Evolutionary conservation across 2,888 invertebrate genomes (phyloP).

Genomic region (Drosophila percnosoma): DNA sequence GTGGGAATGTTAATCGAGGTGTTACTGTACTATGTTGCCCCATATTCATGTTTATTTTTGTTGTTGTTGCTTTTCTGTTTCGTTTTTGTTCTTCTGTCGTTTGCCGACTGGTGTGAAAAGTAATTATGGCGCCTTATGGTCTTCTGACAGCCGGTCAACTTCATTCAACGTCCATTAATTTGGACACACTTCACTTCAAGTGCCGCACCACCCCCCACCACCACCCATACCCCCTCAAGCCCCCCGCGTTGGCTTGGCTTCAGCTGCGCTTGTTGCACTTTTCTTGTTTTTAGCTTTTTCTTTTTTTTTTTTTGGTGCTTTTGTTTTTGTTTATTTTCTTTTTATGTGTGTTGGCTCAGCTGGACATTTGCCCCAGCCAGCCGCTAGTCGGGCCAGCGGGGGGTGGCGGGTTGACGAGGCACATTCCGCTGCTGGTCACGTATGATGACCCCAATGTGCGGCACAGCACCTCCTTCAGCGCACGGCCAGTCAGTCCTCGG

Average conservation of each 20-base stretch:
- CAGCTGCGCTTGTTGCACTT: slow-evolving; percentile 57
- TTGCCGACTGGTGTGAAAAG: slow-evolving; percentile 71
- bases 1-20: neutral
- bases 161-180: slow-evolving; percentile 72
- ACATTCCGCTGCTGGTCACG: slow-evolving; percentile 73
- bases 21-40: neutral
- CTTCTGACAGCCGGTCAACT: slow-evolving; percentile 78
- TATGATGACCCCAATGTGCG: slow-evolving; percentile 73
- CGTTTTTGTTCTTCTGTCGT: slow-evolving; percentile 9
- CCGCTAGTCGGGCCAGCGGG: neutral
- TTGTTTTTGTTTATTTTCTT: slow-evolving; percentile 53
- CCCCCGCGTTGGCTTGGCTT: slow-evolving; percentile 3
- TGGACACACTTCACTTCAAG: slow-evolving; percentile 64
- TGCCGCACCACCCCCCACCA: neutral
- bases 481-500: neutral
- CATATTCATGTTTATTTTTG: neutral
- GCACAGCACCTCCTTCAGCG: slow-evolving; percentile 10
- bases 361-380: slow-evolving; percentile 52
- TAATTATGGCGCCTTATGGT: slow-evolving; percentile 79
- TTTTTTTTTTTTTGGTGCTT: neutral
- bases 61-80: neutral
- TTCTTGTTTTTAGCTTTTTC: slow-evolving; percentile 29
- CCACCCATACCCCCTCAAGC: neutral
- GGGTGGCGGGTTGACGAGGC: neutral
- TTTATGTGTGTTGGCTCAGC: slow-evolving; percentile 68